Evolutionary conservation across 2,888 invertebrate species (phyloP), one percentile per base, ranked within the genome.

Genomic region (Caprella mutica): DNA sequence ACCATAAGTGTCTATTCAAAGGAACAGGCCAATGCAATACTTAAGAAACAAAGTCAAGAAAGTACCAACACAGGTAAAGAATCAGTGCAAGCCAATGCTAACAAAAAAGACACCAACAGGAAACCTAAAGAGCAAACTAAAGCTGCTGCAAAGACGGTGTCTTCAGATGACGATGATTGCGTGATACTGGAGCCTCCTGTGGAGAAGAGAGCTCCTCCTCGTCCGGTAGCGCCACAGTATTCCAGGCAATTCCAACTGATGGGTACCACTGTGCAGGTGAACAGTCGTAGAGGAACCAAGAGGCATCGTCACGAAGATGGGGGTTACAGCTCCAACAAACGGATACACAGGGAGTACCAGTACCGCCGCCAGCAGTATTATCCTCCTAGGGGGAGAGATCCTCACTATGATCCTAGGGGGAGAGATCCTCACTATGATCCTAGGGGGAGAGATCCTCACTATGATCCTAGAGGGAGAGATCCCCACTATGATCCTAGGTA

Each of bases 191-290:
- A 64, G 44, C 64, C 64, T 26, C 64, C 64, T 24, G 64, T 59
- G 21, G 52, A 55, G 55, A 57, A 53, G 14, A 61, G 56, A 30
- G 46, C 55, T 30, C 17, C 43, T 14, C 46, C 46, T 4, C 55
- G 17, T 17, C 55, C 48, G 17, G 24, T 38, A 1, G n/a, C 58
- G 40, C 8, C 53, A 39, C 42, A 33, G 19, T 52, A 58, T 6
- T 60, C 64, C 33, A 58, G 58, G 24, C 64, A 64, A 39, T 64
- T 64, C 51, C 64, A 61, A 44, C 46, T 64, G n/a, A 64, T 64
- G 64, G 64, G 64, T 8, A 64, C 64, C 21, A 64, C 64, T n/a
- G 64, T 64, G 24, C 64, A 64, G 38, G 64, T 64, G 24, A 64
- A 64, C 50, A n/a, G n/a, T n/a, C n/a, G n/a, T n/a, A 46, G 64